Percentiles rank a stretch among this genome's conserved stretches.
Evolutionary conservation across 2,113 vertebrate species (phyloP).

Genomic region (Fukomys damarensis): DNA sequence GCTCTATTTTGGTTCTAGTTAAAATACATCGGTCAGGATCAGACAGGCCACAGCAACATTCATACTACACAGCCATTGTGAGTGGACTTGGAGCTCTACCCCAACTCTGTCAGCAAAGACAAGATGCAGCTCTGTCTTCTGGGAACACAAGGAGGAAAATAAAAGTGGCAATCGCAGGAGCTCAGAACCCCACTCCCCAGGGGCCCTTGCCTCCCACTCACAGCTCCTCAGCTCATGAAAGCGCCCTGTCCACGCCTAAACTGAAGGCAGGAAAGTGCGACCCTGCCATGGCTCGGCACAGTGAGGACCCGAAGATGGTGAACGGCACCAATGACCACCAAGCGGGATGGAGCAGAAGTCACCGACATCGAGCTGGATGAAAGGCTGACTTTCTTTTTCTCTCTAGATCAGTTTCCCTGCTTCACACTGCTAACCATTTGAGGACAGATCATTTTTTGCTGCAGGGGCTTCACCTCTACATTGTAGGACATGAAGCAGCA

Average conservation of each 20-base stretch:
- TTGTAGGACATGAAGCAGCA: not conserved
- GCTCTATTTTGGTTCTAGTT: not conserved
- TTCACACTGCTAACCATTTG: not conserved
- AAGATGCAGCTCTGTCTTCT: not conserved
- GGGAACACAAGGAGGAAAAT: not conserved
- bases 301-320: not conserved
- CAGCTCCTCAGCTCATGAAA: not conserved
- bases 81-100: not conserved
- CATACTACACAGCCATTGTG: fast-evolving
- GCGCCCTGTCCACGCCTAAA: not conserved
- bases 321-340: not conserved
- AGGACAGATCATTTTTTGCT: not conserved
- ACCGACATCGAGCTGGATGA: not conserved
- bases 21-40: not conserved
- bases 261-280: not conserved
- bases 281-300: not conserved
- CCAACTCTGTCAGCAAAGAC: not conserved
- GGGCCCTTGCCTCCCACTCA: not conserved
- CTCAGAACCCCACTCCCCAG: not conserved
- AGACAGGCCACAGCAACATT: not conserved
- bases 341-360: not conserved
- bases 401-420: not conserved
- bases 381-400: not conserved
- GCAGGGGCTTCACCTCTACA: no score
- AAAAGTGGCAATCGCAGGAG: not conserved